These are phyloP conservation scores for Microcebus tavaratra DNA, from an alignment of 2,113 vertebrate genomes.

Conservation along the genomic window DNA sequence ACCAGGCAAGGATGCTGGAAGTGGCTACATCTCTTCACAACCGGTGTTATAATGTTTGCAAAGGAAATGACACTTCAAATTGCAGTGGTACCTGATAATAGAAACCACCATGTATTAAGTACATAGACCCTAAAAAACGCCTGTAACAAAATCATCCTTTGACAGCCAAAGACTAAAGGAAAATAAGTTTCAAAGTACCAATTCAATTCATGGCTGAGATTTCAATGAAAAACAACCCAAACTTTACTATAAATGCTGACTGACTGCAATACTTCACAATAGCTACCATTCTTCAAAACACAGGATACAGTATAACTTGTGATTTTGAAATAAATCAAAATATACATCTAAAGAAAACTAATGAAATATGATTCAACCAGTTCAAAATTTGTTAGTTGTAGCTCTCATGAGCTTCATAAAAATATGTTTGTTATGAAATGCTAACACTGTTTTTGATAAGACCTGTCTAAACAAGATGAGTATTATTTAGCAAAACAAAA, in stretches of 20 bases:
- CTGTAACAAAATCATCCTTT: slow-evolving; percentile 25
- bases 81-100: background rate
- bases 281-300: slow-evolving; percentile 57
- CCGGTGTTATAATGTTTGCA: background rate
- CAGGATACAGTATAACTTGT: slow-evolving; percentile 47
- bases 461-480: slow-evolving; percentile 76
- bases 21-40: background rate
- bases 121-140: slow-evolving; percentile 30
- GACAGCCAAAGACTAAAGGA: slow-evolving; percentile 1
- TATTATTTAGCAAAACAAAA: slow-evolving; percentile 71
- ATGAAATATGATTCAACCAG: slow-evolving; percentile 61
- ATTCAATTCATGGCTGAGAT: slow-evolving; percentile 2
- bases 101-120: slow-evolving; percentile 11
- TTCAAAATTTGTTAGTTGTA: slow-evolving; percentile 73
- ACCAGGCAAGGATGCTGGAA: background rate
- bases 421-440: slow-evolving; percentile 71
- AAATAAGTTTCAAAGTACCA: slow-evolving; percentile 28
- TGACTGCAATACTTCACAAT: slow-evolving; percentile 30
- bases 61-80: slow-evolving; percentile 28
- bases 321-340: slow-evolving; percentile 70
- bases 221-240: slow-evolving; percentile 42
- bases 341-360: slow-evolving; percentile 54
- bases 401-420: slow-evolving; percentile 58
- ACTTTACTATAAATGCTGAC: slow-evolving; percentile 47
- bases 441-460: slow-evolving; percentile 73